These are phyloP conservation scores for Idaea aversata DNA, from an alignment of 2,888 invertebrate species.

Conservation along the genomic window DNA sequence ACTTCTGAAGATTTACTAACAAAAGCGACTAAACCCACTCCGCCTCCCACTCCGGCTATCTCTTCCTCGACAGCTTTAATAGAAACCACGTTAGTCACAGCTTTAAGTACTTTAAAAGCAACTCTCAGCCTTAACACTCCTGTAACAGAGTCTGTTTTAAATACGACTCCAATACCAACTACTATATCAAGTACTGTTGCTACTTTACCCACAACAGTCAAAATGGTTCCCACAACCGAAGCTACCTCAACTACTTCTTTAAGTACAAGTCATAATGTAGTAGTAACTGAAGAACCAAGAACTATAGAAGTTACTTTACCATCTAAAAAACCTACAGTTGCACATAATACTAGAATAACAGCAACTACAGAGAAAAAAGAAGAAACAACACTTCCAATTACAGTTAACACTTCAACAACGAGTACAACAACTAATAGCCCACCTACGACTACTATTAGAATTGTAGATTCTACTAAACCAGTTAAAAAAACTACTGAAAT, in stretches of 20 bases:
- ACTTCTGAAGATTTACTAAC: conserved; percentile 64
- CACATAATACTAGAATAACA: neutral
- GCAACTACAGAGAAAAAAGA: neutral
- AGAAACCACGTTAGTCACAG: conserved; percentile 11
- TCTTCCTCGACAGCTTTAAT: conserved; percentile 29
- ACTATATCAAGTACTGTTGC: conserved; percentile 10
- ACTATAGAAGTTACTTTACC: neutral
- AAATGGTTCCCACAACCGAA: conserved; percentile 12
- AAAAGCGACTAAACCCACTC: conserved; percentile 48
- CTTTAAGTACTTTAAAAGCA: conserved; percentile 17
- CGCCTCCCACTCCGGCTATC: conserved; percentile 36
- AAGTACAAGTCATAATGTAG: conserved; percentile 9
- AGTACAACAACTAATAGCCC: neutral
- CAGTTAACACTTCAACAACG: neutral
- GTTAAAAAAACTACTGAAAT: conserved; percentile 25
- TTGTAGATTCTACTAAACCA: conserved; percentile 14
- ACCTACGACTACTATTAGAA: conserved; percentile 17
- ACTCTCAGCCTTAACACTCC: conserved; percentile 13
- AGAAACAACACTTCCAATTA: neutral
- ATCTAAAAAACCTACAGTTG: conserved; percentile 1
- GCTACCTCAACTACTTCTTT: conserved; percentile 20
- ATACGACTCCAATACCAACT: conserved; percentile 11
- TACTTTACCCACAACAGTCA: conserved; percentile 4
- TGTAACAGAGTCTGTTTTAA: conserved; percentile 2
- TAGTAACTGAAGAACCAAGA: conserved; percentile 1